Base-by-base conservation (phyloP, 2,888 invertebrate genomes). In the Drosophila yooni region DNA sequence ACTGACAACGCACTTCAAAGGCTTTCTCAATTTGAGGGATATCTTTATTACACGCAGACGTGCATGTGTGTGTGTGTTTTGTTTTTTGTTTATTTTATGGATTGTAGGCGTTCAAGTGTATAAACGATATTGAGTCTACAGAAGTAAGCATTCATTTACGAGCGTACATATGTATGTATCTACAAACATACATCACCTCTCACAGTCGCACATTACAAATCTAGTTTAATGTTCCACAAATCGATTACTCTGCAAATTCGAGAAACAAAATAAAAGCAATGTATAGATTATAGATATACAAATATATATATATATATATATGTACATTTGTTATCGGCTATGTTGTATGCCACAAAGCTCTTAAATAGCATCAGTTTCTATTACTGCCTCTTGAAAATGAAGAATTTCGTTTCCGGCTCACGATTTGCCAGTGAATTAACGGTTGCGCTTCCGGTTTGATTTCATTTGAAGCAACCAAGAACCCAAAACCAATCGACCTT, bases 91-190 rank as follows among this genome's bases (percentile, higher is more conserved):
- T 21, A 21, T 21, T 21, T 21, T 21, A 13, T 31, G n/a, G 13
- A 18, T 52, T 13, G 84, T 79, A 83, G 74, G 83, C 82, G 76
- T 68, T 68, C 74, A 82, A 84, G 79, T 84, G 81, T 74, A 72
- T 78, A 72, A 74, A 79, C 73, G 84, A 79, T 87, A 83, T 83
- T 70, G 76, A 72, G 75, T 77, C 60, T 64, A 4, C n/a, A 33
- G 15, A 33, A 15, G 52, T 43, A 48, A 60, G 54, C 43, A 38
- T 61, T 46, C n/a, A 68, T 65, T 58, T 54, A 57, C 40, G 61
- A 27, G 78, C 59, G 58, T 48, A 51, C 8, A 8, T 31, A 33
- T 33, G 33, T 57, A 51, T 54, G 62, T 66, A 76, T 71, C 69
- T 57, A 70, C 62, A 70, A 62, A 70, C 52, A 71, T 59, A 64